Base-by-base conservation (phyloP, 2,113 vertebrate species). In the Nerophis ophidion region DNA sequence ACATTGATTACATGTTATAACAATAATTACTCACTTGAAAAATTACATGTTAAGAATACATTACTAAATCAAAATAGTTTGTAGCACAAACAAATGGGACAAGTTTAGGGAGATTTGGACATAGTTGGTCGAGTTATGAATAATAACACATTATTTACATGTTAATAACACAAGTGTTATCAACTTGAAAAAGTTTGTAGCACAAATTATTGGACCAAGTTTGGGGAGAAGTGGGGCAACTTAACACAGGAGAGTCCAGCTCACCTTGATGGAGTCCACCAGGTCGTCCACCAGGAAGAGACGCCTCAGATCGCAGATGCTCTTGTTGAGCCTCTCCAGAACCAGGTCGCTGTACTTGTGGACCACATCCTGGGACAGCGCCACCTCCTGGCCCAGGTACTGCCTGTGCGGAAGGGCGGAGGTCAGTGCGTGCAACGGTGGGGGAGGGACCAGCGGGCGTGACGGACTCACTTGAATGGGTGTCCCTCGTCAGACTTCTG, bases 401-500 rank as follows among this genome's bases (percentile, higher is more conserved):
- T 88, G 89, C 85, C 97, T 99, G 82, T 0, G 5, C n/a, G 10
- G 56, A 13, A 7, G 9, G n/a, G 36, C 7, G 5, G 26, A 26
- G 26, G 10, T 1, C 10, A 9, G 36, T 15, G 10, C 5, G 54
- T n/a, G 5, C 5, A 7, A 55, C 1, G 3, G 5, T 16, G 8
- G 1, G 6, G 14, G 15, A 1, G 1, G 33, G 11, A 35, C 35
- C 48, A 7, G 5, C 13, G 14, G 5, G 16, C 26, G 11, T 1
- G 0, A 34, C 7, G 19, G 14, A n/a, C 50, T 94, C 83, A 99
- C 97, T 91, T 95, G 88, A 99, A 99, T 0, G 97, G 96, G 65
- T 99, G 97, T 9, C 96, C 96, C 74, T 97, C 95, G 8, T 98
- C 93, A 0, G 95, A 97, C 81, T 98, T 99, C 86, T 98, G 96